Percentiles rank a stretch among this genome's conserved stretches.
phyloP scores from a whole-genome alignment of 2,888 invertebrate genomes.

The Bugulina stolonifera region DNA sequence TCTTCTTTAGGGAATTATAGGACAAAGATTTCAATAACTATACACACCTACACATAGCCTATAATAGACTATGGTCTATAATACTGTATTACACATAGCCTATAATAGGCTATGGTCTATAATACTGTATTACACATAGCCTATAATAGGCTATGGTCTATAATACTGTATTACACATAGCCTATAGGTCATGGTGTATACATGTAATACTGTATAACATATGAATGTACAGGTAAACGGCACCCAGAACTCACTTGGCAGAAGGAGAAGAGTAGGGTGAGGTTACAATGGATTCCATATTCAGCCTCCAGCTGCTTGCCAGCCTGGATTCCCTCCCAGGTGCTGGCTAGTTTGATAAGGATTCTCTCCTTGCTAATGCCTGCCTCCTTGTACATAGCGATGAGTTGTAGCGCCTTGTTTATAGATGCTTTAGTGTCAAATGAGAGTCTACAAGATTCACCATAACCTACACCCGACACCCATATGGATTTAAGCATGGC shows the following conservation, averaged over 20 bases:
- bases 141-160: no score
- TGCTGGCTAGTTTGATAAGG: constrained; percentile 93
- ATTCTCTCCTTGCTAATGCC: constrained; percentile 85
- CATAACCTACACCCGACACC: neutral
- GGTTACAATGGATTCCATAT: constrained; percentile 92
- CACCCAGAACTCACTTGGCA: constrained; percentile 61
- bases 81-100: no score
- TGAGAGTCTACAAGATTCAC: constrained; percentile 65
- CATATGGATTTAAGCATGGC: neutral
- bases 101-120: no score
- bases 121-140: no score
- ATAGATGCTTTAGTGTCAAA: constrained; percentile 89
- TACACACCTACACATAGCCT: no score
- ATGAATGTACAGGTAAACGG: no score
- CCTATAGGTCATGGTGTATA: no score
- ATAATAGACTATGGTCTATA: no score
- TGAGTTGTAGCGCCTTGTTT: constrained; percentile 78
- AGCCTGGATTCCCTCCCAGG: constrained; percentile 99
- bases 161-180: no score
- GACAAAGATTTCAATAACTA: no score
- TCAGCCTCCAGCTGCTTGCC: constrained; percentile 85
- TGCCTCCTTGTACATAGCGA: constrained; percentile 79
- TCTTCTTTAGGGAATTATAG: no score
- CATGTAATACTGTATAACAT: no score
- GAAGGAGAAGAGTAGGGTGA: constrained; percentile 90